Evolutionary conservation across 2,888 invertebrate genomes (phyloP).

Genomic region (Lathronympha strigana): DNA sequence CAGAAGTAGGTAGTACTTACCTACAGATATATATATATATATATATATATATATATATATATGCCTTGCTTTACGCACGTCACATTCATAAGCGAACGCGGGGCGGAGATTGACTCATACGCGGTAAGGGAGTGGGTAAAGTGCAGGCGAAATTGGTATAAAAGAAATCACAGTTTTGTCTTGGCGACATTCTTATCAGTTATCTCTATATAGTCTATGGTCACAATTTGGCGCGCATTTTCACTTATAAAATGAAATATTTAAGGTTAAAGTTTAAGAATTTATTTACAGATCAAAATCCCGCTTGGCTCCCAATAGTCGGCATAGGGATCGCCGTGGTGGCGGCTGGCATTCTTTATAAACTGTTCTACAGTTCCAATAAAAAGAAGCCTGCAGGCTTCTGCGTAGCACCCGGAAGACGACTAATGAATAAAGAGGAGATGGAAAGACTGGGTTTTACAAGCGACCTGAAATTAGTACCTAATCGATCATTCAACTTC

Average conservation of each 20-base stretch:
- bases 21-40: no score
- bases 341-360: slow-evolving; percentile 17
- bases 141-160: no score
- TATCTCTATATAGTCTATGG: no score
- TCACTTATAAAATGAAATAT: slow-evolving; percentile 26
- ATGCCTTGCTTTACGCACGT: no score
- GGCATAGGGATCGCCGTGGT: slow-evolving; percentile 28
- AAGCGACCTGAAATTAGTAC: neutral
- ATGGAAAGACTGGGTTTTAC: slow-evolving; percentile 3
- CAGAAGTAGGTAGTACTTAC: no score
- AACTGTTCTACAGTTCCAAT: neutral
- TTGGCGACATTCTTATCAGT: no score
- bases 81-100: no score
- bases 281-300: slow-evolving; percentile 2
- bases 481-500: slow-evolving; percentile 1
- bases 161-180: no score
- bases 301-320: slow-evolving; percentile 13
- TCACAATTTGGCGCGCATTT: neutral
- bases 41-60: no score
- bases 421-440: neutral
- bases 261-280: no score
- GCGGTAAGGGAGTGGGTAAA: no score
- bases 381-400: neutral
- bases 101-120: no score
- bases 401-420: neutral